Evolutionary conservation across 2,888 invertebrate genomes (phyloP), one percentile per base, ranked within the genome.

Genomic region (Drosophila pseudotakahashii): DNA sequence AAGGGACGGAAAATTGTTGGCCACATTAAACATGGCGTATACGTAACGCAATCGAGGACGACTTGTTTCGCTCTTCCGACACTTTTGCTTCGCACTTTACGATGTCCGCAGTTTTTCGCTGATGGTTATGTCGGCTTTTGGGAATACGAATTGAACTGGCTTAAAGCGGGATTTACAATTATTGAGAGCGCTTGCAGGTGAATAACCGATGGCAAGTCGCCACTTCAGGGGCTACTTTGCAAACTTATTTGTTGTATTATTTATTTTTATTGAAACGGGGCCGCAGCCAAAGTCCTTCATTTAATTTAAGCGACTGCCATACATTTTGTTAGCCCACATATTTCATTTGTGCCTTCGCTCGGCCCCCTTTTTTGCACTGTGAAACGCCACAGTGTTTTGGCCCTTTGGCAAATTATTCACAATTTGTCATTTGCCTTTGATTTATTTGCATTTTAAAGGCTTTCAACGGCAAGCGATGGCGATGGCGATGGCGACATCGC

Each of bases 391-490:
- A 47, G 62, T 58, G 64, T 69, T 75, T 70, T 78, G 72, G 85
- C 76, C 80, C 75, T 78, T 79, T 85, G 78, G 87, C 86, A 84
- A 84, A 84, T 84, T 88, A 84, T 84, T 88, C 88, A 88, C 84
- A 84, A 84, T 84, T 84, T 84, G 84, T 84, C 84, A 84, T 88
- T 84, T 86, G 84, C 86, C 84, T 84, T 84, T 84, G 84, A 84
- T 84, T 84, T 84, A 84, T 84, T 88, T 84, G 88, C 88, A 84
- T 84, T 84, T 84, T 88, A 84, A 84, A 84, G 84, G 84, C 86
- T 88, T 84, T 84, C 84, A 88, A 78, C 84, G 85, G 78, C 76
- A 66, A 66, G 74, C 61, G 51, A 42, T 61, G 60, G 53, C 63
- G 51, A 42, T 61, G 60, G 53, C 63, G 62, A 63, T 62, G 87